phyloP scores from a whole-genome alignment of 2,113 vertebrate species.

The Siniperca chuatsi region DNA sequence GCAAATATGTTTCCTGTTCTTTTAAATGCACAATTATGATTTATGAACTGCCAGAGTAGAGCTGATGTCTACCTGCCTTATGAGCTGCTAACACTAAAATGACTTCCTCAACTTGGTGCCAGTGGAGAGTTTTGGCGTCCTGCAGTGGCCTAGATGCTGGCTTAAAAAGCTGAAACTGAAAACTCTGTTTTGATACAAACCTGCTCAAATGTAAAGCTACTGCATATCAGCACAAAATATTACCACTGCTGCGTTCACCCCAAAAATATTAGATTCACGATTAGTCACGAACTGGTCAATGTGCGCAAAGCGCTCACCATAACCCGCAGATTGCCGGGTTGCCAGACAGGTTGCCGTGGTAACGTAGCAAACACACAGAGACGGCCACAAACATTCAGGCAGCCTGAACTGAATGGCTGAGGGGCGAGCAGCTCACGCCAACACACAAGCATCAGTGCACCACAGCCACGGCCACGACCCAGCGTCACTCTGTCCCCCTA shows the following conservation, averaged over 20 bases:
- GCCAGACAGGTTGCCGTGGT: conserved; percentile 36
- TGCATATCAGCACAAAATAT: not conserved
- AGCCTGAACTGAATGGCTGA: conserved; percentile 46
- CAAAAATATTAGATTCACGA: not conserved
- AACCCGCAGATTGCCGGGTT: conserved; percentile 1
- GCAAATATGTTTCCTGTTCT: not conserved
- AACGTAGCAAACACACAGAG: conserved; percentile 57
- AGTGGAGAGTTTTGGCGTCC: not conserved
- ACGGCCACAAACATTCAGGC: conserved; percentile 47
- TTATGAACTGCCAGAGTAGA: not conserved
- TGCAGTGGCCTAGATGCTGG: not conserved
- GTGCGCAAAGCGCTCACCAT: conserved; percentile 10
- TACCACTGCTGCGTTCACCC: not conserved
- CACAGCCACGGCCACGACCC: conserved; percentile 42
- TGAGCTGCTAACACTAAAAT: not conserved
- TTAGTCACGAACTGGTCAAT: not conserved
- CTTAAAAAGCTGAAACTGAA: not conserved
- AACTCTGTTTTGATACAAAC: not conserved
- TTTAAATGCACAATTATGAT: not conserved
- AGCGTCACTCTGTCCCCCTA: conserved; percentile 56
- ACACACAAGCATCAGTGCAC: conserved; percentile 35
- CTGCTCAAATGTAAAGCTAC: not conserved
- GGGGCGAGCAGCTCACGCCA: conserved; percentile 13
- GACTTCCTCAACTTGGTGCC: not conserved
- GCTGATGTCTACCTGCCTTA: not conserved